Evolutionary conservation across 1,140 invertebrate genomes (phyloP).

Genomic region (Adoxophyes honmai): DNA sequence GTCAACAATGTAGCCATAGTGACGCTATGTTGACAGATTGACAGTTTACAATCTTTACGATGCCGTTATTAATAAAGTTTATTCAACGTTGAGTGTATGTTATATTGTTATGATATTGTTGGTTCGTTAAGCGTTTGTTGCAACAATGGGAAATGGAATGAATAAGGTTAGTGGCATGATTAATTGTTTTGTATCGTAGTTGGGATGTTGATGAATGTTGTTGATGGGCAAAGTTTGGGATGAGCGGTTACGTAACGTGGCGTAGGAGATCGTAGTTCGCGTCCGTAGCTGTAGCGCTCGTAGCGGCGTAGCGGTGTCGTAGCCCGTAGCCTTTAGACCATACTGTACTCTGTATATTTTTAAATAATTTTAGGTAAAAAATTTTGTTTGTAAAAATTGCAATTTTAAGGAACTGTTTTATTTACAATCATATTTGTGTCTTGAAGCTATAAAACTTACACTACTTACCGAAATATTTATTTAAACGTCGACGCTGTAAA

Average conservation of each 20-base stretch:
- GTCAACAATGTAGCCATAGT: constrained; percentile 75
- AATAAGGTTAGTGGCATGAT: constrained; percentile 81
- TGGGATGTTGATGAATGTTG: background rate
- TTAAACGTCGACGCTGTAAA: too few relatives aligned
- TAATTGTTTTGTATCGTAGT: constrained; percentile 18
- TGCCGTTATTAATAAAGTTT: constrained; percentile 31
- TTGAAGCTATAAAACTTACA: too few relatives aligned
- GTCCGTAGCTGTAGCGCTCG: background rate
- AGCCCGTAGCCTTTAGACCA: background rate
- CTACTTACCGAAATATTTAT: too few relatives aligned
- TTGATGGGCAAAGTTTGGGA: constrained; percentile 6
- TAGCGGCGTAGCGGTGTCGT: background rate
- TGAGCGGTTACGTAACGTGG: constrained; percentile 5
- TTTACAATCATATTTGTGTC: too few relatives aligned
- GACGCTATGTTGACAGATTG: constrained; percentile 65
- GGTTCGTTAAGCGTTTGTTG: constrained; percentile 26
- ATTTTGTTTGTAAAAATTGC: too few relatives aligned
- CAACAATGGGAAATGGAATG: constrained; percentile 87
- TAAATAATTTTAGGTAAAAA: too few relatives aligned
- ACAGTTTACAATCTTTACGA: constrained; percentile 39
- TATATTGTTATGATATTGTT: constrained; percentile 38
- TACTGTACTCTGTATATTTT: too few relatives aligned
- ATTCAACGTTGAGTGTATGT: constrained; percentile 32
- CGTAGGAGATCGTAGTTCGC: constrained; percentile 1
- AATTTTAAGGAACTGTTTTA: too few relatives aligned